Evolutionary conservation across 2,888 invertebrate species (phyloP), one percentile per base, ranked within the genome.

Genomic region (Euzophera pinguis): DNA sequence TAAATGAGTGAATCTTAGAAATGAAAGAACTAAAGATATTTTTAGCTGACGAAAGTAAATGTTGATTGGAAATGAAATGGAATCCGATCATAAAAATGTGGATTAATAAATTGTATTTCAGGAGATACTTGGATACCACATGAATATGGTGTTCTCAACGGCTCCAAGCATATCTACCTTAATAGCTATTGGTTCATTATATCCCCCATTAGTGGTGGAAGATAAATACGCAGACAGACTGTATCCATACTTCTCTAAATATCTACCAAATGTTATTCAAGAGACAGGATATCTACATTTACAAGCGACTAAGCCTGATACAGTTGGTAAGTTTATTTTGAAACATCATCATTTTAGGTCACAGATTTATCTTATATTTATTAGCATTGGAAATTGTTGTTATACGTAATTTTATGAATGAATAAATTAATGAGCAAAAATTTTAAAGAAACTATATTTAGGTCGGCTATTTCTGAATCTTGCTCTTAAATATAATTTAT

Each of bases 261-360:
- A 53, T 4, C 75, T 64, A 32, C 55, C 59, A 0, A 50, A 12
- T 10, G 3, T 81, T 0, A 0, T 84, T 0, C 71, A 80, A 14
- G 82, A 83, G 41, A 49, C 57, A 0, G 83, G 82, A 0, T 92
- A 73, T 57, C 63, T 95, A 63, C 96, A 97, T 71, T 64, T 97
- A 6, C 97, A 98, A 74, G 92, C 96, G 0, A 95, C 96, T 0
- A 97, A 97, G 73, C 97, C 98, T 10, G 97, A 98, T 69, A 97
- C 97, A 0, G 47, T 79, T 12, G 80, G 80, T 80, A 60, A 64
- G 38, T 22, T 22, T 22, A 5, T 22, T 22, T 22, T 22, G 22
- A 22, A n/a, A n/a, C 7, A 42, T 42, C 27, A 17, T 17, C 3
- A 0, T 42, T 1, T 17, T 22, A n/a, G n/a, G n/a, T n/a, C n/a